Evolutionary conservation across 1,140 invertebrate genomes (phyloP).

Genomic region (Calliopsis andreniformis): DNA sequence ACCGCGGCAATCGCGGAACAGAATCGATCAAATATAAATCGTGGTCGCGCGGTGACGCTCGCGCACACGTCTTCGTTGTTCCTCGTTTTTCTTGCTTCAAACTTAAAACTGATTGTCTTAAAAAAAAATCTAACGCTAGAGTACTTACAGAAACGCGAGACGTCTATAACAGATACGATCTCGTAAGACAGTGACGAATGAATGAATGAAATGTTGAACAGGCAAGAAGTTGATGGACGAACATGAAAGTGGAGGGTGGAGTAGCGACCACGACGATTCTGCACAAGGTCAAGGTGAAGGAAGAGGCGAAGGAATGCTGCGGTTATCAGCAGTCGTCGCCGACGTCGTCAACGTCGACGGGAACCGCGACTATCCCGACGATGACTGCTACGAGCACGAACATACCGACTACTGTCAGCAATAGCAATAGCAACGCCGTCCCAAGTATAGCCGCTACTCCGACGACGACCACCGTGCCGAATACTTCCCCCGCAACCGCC

Average conservation of each 20-base stretch:
- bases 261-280: conserved; percentile 65
- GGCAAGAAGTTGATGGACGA: conserved; percentile 53
- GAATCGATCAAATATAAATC: conserved; percentile 80
- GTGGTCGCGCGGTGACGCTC: conserved; percentile 54
- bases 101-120: no score
- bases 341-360: conserved; percentile 45
- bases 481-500: conserved; percentile 31
- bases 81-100: conserved; percentile 4
- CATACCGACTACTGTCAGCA: conserved; percentile 39
- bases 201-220: conserved; percentile 42
- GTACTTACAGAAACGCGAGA: no score
- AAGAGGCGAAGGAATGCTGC: conserved; percentile 77
- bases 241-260: conserved; percentile 78
- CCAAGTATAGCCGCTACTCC: conserved; percentile 48
- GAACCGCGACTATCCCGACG: conserved; percentile 62
- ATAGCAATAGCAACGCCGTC: conserved; percentile 50
- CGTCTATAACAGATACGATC: no score
- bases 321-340: conserved; percentile 62
- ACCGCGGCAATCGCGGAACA: conserved; percentile 60
- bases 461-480: conserved; percentile 62
- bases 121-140: no score
- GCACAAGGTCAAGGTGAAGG: conserved; percentile 78
- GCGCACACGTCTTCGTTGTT: conserved; percentile 34
- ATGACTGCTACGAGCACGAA: conserved; percentile 48
- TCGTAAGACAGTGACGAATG: not conserved